Percentiles rank a stretch among this genome's conserved stretches.
Evolutionary conservation across 2,888 invertebrate species (phyloP).

Genomic region (Euzophera pinguis): DNA sequence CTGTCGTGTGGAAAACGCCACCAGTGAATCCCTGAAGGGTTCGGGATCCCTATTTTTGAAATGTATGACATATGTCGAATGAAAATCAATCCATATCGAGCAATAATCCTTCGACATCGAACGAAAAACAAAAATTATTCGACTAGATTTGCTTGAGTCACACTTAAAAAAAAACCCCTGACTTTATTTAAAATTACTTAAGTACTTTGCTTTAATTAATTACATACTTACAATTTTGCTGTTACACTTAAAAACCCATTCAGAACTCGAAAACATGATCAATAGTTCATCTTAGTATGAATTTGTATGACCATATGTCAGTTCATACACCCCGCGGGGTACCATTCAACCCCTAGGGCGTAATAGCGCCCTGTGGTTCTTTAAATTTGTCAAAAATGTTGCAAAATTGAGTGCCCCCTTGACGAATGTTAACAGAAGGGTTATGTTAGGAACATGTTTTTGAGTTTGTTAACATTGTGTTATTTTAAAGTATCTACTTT

Average conservation of each 20-base stretch:
- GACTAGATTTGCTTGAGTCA: no score
- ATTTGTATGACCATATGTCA: conserved; percentile 48
- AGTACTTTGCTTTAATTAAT: no score
- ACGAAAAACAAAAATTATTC: no score
- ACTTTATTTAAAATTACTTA: no score
- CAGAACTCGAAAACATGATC: conserved; percentile 9
- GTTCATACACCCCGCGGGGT: conserved; percentile 43
- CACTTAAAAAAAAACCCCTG: no score
- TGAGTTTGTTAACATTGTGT: neutral
- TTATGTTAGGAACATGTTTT: neutral
- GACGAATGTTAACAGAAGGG: conserved; percentile 6
- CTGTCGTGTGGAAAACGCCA: no score
- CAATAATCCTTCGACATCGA: no score
- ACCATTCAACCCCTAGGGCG: conserved; percentile 35
- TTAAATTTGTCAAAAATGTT: conserved; percentile 41
- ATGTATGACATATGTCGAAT: no score
- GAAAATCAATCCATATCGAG: no score
- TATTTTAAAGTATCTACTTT: neutral
- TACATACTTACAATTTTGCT: neutral
- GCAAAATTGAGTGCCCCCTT: conserved; percentile 35
- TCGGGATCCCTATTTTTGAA: no score
- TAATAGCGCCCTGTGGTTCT: conserved; percentile 59
- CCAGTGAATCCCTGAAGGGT: no score
- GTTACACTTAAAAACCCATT: neutral
- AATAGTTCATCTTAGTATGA: conserved; percentile 11